Evolutionary conservation across 2,797 vertebrate genomes (phyloP).

Genomic region (Catamblyrhynchus diadema): DNA sequence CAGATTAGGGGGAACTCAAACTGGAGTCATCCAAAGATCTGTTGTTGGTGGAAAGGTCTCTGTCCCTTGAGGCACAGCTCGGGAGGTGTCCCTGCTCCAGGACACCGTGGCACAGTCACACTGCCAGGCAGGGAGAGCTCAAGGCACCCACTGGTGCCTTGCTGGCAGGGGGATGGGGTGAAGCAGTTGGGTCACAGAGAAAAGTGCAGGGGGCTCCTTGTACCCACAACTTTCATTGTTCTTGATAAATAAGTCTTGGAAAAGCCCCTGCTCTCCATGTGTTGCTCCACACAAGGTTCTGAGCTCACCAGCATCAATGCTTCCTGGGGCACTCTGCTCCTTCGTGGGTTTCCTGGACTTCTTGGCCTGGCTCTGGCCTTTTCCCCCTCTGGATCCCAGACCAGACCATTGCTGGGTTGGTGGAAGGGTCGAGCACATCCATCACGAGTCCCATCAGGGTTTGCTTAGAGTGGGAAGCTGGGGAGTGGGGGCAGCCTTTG

Average conservation of each 20-base stretch:
- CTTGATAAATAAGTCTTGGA: background rate
- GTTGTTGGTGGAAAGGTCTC: background rate
- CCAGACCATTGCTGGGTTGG: background rate
- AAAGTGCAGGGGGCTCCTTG: background rate
- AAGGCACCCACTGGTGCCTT: background rate
- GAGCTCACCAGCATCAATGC: background rate
- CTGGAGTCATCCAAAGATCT: background rate
- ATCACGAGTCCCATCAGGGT: rapidly evolving
- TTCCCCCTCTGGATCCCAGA: background rate
- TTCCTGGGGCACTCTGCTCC: background rate
- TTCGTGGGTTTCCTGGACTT: background rate
- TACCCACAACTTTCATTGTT: background rate
- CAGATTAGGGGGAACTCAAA: background rate
- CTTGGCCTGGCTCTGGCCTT: background rate
- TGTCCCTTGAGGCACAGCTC: background rate
- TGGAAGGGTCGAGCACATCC: rapidly evolving
- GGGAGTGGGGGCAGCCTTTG: background rate
- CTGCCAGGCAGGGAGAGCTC: background rate
- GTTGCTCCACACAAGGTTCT: background rate
- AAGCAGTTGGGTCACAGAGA: background rate
- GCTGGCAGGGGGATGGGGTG: background rate
- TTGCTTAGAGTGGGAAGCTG: background rate
- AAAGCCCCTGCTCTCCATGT: background rate
- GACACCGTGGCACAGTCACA: background rate
- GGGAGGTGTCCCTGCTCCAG: background rate